Evolutionary conservation across 2,113 vertebrate species (phyloP).

Genomic region (Erythrocercus mccallii): DNA sequence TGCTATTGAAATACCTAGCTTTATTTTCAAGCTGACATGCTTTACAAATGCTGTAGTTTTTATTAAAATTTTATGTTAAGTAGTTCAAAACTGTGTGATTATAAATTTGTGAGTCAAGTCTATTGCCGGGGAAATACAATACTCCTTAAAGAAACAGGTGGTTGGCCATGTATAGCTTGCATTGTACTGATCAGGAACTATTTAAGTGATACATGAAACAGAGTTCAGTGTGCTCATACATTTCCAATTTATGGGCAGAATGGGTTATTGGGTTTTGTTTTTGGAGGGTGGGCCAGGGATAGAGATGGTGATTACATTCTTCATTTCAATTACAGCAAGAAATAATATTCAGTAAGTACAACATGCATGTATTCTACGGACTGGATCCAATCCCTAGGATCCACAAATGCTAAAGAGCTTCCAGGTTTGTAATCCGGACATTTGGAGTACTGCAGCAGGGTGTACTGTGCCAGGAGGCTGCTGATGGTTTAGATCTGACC

Average conservation of each 20-base stretch:
- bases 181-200: neutral
- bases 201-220: neutral
- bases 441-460: neutral
- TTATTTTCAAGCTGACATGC: constrained; percentile 41
- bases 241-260: neutral
- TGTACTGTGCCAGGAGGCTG: neutral
- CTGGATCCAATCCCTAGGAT: neutral
- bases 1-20: constrained; percentile 45
- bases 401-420: neutral
- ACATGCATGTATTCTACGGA: neutral
- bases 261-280: neutral
- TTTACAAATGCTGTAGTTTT: constrained; percentile 15
- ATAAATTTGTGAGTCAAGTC: constrained; percentile 48
- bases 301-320: neutral
- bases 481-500: neutral
- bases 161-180: neutral
- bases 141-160: constrained; percentile 13
- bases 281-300: accelerated
- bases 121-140: neutral
- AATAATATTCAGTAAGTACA: neutral
- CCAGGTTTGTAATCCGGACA: neutral
- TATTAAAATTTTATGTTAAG: constrained; percentile 64
- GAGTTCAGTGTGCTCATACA: neutral
- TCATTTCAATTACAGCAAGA: neutral
- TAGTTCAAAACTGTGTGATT: constrained; percentile 46